Conservation (phyloP, 1,140 invertebrate genomes). For the Steinernema feltiae region DNA sequence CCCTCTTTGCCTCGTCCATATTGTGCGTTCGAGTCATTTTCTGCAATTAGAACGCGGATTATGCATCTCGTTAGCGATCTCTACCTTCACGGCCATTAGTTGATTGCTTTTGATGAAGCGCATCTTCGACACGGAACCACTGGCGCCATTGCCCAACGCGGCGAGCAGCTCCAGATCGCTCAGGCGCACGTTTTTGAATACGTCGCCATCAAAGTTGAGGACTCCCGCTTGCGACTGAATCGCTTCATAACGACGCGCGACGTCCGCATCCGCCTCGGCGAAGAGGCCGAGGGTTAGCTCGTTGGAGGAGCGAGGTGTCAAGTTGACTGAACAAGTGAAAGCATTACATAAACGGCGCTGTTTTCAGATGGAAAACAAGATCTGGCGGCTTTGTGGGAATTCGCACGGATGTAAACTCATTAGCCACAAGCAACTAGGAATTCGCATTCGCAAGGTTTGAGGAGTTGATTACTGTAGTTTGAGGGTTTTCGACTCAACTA, state of each 20-base stretch:
- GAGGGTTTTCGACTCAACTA: too few relatives aligned
- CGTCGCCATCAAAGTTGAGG: neutral
- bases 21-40: conserved; percentile 75
- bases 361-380: too few relatives aligned
- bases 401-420: too few relatives aligned
- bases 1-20: conserved; percentile 85
- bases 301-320: conserved; percentile 1
- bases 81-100: conserved; percentile 85
- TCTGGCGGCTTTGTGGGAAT: too few relatives aligned
- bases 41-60: neutral
- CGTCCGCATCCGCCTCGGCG: conserved; percentile 2
- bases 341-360: neutral
- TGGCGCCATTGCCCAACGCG: neutral
- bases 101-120: conserved; percentile 75
- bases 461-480: too few relatives aligned
- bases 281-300: neutral
- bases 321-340: neutral
- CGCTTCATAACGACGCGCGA: neutral
- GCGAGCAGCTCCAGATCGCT: neutral
- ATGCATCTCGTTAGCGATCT: neutral
- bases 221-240: neutral
- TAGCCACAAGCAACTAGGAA: too few relatives aligned
- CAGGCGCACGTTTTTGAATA: neutral
- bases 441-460: too few relatives aligned
- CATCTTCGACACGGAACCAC: conserved; percentile 91